Evolutionary conservation across 2,888 invertebrate species (phyloP), one percentile per base, ranked within the genome.

Genomic region (Lasioglossum morio): DNA sequence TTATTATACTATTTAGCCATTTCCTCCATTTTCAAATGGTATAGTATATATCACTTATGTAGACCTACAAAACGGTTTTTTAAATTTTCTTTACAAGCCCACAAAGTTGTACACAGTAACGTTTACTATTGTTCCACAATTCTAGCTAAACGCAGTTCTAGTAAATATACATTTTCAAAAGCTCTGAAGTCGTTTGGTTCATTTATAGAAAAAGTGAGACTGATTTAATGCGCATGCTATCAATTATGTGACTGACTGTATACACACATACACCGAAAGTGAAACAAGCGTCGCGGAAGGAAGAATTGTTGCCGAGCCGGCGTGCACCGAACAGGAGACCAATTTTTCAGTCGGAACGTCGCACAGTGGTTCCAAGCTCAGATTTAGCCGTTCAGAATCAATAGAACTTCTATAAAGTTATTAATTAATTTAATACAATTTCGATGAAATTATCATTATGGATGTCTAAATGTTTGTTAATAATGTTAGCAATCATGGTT

Each of bases 291-390:
- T 30, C 30, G 30, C 19, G 19, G 19, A 10, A 30, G 46, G n/a
- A 37, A 43, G 75, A 66, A 16, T 5, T 30, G 19, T 37, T 16
- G 23, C 40, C 19, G 37, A 23, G 16, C 46, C 46, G 46, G 40
- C 48, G 23, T 37, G 72, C 48, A 72, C 46, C 43, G 72, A 48
- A 57, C 48, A 57, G 82, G 57, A 81, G 82, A 84, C 82, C 84
- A 82, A 84, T 81, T 82, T 84, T 77, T 53, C 82, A 76, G 72
- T 73, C 77, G 8, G 53, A 16, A 69, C 72, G 66, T 16, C 30
- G 79, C 48, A 73, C 43, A 30, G 30, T n/a, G 57, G 57, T n/a
- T 57, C 57, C 57, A 57, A 57, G 57, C n/a, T 57, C 8, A 12
- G n/a, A 57, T 57, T 57, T n/a, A 57, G 10, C n/a, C 57, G 57